Percentiles rank a stretch among this genome's conserved stretches.
phyloP scores from a whole-genome alignment of 1,140 invertebrate genomes.

The Palaemon carinicauda region DNA sequence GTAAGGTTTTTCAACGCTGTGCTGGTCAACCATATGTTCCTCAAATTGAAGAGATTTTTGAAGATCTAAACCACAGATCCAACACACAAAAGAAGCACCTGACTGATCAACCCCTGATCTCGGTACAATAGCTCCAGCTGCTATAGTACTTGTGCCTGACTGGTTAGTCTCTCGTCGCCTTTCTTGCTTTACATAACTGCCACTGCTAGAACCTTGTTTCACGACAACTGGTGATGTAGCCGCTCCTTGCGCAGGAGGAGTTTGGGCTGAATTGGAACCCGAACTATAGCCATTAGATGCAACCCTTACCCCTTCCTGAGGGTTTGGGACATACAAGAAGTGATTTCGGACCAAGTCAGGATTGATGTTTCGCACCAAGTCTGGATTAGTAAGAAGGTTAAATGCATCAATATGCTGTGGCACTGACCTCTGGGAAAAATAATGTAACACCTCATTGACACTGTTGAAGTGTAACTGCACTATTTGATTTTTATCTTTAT shows the following conservation, averaged over 20 bases:
- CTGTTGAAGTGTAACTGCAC: constrained; percentile 59
- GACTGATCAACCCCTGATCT: constrained; percentile 41
- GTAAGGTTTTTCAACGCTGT: constrained; percentile 59
- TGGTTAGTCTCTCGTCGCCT: constrained; percentile 30
- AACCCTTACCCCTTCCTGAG: constrained; percentile 57
- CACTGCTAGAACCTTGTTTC: constrained; percentile 33
- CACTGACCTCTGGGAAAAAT: constrained; percentile 59
- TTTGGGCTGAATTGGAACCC: constrained; percentile 50
- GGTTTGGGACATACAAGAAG: constrained; percentile 59
- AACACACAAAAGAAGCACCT: constrained; percentile 56
- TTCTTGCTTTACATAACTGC: constrained; percentile 27
- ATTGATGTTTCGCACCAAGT: constrained; percentile 59
- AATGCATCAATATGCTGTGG: constrained; percentile 59
- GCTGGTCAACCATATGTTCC: constrained; percentile 60
- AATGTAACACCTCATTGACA: constrained; percentile 59
- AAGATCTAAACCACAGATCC: constrained; percentile 59
- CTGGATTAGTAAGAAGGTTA: constrained; percentile 58
- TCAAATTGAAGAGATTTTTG: constrained; percentile 59
- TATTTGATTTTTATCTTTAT: constrained; percentile 59
- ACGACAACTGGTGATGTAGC: constrained; percentile 43
- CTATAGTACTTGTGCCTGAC: constrained; percentile 30
- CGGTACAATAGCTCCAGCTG: constrained; percentile 53
- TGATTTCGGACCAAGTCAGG: constrained; percentile 59
- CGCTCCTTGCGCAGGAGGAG: constrained; percentile 46
- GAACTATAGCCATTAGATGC: constrained; percentile 59